Percentiles rank a stretch among this genome's conserved stretches.
Conservation (phyloP, 1,140 invertebrate species). For the Liolophura sinensis region DNA sequence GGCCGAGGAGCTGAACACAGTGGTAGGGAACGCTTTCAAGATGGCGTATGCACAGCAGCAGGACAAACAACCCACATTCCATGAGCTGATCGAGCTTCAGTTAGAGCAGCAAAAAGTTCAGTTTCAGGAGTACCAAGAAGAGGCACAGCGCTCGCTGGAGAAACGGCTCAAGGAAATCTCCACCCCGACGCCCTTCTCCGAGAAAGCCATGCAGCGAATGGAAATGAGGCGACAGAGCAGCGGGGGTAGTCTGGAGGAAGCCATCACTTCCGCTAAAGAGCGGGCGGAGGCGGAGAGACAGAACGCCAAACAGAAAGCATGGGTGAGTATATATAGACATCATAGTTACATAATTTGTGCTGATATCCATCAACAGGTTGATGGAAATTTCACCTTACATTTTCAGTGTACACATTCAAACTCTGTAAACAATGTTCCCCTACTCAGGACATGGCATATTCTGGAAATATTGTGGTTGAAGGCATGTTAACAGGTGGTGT, state of each 20-base stretch:
- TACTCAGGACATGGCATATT: too few species aligned
- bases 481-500: too few species aligned
- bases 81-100: conserved; percentile 56
- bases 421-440: too few species aligned
- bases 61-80: conserved; percentile 62
- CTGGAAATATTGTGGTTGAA: too few species aligned
- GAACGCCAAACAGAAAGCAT: conserved; percentile 3
- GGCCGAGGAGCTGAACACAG: conserved; percentile 85
- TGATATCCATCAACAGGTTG: too few species aligned
- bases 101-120: conserved; percentile 46
- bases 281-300: neutral
- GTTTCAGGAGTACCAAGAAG: conserved; percentile 43
- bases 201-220: conserved; percentile 42
- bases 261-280: neutral
- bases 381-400: too few species aligned
- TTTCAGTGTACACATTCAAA: too few species aligned
- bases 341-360: neutral
- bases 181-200: conserved; percentile 46
- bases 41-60: conserved; percentile 87
- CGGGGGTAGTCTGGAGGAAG: conserved; percentile 4
- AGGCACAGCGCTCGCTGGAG: conserved; percentile 34
- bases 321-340: neutral
- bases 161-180: conserved; percentile 47
- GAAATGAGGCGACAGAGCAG: conserved; percentile 38
- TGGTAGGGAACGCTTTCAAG: conserved; percentile 89